Percentiles rank a stretch among this genome's conserved stretches.
phyloP scores from a whole-genome alignment of 2,888 invertebrate genomes.

The Antheraea yamamai region DNA sequence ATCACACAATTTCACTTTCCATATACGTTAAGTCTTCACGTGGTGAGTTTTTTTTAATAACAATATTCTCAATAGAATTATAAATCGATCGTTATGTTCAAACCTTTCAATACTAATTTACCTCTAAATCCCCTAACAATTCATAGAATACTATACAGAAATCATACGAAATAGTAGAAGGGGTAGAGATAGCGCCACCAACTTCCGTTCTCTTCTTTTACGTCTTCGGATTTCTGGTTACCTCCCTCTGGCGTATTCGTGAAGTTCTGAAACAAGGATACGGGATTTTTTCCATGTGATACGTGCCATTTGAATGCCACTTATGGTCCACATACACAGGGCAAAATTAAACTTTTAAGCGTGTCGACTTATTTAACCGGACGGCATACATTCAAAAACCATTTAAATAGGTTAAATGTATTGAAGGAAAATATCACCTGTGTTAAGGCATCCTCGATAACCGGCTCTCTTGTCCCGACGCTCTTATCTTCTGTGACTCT shows the following conservation, averaged over 20 bases:
- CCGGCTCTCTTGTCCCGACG: background rate
- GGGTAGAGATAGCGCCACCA: slow-evolving; percentile 84
- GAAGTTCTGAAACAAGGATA: slow-evolving; percentile 27
- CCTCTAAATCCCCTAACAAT: too few relatives aligned
- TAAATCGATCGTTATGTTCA: background rate
- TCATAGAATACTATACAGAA: background rate
- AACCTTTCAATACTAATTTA: background rate
- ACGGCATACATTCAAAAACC: too few relatives aligned
- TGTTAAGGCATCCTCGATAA: background rate
- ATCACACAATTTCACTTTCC: background rate
- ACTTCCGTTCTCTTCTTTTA: slow-evolving; percentile 45
- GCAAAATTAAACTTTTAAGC: background rate
- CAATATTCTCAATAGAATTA: background rate
- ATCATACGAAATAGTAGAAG: slow-evolving; percentile 79
- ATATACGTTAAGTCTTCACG: background rate
- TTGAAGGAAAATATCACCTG: background rate
- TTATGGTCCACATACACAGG: background rate
- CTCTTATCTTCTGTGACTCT: slow-evolving; percentile 21
- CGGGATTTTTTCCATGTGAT: background rate
- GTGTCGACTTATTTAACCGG: too few relatives aligned
- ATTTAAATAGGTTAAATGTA: background rate
- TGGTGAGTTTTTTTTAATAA: background rate
- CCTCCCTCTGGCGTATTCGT: slow-evolving; percentile 19
- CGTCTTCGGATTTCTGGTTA: slow-evolving; percentile 33
- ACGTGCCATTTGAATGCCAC: background rate